Conservation (phyloP, 2,888 invertebrate genomes). For the Griposia aprilina region DNA sequence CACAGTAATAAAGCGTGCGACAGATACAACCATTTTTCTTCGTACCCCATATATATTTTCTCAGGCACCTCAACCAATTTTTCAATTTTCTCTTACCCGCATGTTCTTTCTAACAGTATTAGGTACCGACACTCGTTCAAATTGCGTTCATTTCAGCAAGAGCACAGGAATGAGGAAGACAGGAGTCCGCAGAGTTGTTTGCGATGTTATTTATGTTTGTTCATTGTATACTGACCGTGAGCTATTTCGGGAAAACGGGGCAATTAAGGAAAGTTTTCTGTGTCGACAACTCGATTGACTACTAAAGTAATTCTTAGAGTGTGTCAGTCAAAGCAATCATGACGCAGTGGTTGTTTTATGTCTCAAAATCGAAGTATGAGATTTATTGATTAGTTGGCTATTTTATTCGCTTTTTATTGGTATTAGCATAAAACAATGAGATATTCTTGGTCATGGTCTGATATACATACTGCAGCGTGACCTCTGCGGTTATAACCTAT, state of each 20-base stretch:
- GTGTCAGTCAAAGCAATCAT: neutral
- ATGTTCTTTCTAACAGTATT: neutral
- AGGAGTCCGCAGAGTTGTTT: no score
- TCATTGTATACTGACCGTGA: slow-evolving; percentile 26
- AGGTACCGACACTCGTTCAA: neutral
- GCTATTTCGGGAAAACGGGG: slow-evolving; percentile 15
- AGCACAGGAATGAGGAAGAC: slow-evolving; percentile 1
- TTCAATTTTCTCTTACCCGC: neutral
- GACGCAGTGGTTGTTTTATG: neutral
- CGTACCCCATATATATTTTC: neutral
- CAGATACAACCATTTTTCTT: neutral
- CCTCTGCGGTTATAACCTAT: no score
- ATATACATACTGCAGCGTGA: no score
- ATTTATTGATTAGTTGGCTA: neutral
- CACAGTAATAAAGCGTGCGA: neutral
- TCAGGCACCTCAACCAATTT: neutral
- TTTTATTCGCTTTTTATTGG: neutral
- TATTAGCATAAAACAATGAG: neutral
- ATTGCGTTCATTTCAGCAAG: slow-evolving; percentile 1
- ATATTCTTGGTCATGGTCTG: neutral
- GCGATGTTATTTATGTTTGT: slow-evolving; percentile 40
- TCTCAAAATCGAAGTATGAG: neutral
- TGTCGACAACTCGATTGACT: slow-evolving; percentile 19
- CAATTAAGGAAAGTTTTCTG: slow-evolving; percentile 51
- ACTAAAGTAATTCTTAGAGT: slow-evolving; percentile 8